phyloP scores from a whole-genome alignment of 2,888 invertebrate species.

The Drosophila mercatorum region DNA sequence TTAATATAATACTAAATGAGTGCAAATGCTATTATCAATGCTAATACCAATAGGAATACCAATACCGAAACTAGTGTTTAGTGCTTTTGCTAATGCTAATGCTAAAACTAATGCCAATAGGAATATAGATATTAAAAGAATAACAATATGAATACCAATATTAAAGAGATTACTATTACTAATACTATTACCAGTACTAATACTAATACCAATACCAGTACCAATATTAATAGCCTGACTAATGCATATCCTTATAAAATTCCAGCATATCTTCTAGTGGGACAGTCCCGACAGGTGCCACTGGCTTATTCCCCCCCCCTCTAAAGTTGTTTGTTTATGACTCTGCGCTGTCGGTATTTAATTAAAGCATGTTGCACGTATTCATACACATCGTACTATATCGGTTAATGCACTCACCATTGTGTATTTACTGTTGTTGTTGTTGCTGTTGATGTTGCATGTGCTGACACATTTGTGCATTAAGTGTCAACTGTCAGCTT shows the following conservation, averaged over 20 bases:
- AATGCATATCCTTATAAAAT: background rate
- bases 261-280: conserved; percentile 2
- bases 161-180: no score
- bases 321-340: conserved; percentile 18
- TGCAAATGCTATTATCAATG: no score
- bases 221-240: background rate
- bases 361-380: conserved; percentile 50
- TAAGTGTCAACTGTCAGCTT: conserved; percentile 55
- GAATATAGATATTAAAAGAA: no score
- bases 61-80: no score
- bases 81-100: background rate
- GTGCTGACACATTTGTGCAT: conserved; percentile 62
- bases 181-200: no score
- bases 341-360: conserved; percentile 54
- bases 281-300: background rate
- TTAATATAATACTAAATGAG: no score
- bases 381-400: conserved; percentile 21
- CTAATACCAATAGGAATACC: background rate
- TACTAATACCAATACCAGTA: background rate
- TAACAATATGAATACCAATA: background rate
- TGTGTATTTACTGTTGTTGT: conserved; percentile 20
- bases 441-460: conserved; percentile 19
- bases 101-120: background rate
- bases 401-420: conserved; percentile 70
- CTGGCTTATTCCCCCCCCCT: background rate